phyloP scores from a whole-genome alignment of 2,797 vertebrate genomes.

The Setipinna tenuifilis region DNA sequence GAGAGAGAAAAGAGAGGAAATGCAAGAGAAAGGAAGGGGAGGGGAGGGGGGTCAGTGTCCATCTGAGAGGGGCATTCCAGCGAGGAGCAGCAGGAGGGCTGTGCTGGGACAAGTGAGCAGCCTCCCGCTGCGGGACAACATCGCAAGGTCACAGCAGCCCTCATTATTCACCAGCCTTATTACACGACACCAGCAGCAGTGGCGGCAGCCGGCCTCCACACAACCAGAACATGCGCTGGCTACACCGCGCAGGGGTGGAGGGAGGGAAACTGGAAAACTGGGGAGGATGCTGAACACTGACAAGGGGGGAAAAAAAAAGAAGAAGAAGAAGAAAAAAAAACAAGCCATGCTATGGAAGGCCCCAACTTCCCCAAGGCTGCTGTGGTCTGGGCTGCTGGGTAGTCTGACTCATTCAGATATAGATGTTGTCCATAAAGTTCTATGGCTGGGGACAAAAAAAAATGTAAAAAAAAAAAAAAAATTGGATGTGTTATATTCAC shows the following conservation, averaged over 20 bases:
- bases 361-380: background rate
- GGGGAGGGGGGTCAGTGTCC: constrained; percentile 39
- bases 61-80: constrained; percentile 9
- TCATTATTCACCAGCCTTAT: constrained; percentile 13
- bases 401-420: constrained; percentile 21
- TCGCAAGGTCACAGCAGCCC: constrained; percentile 31
- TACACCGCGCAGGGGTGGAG: background rate
- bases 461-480: constrained; percentile 12
- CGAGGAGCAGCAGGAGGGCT: constrained; percentile 49
- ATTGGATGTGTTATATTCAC: background rate
- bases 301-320: background rate
- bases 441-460: background rate
- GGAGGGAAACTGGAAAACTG: background rate
- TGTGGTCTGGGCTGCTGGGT: constrained; percentile 5
- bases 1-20: too few relatives aligned
- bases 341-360: background rate
- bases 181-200: background rate
- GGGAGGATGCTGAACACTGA: background rate
- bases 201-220: background rate
- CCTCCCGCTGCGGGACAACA: constrained; percentile 36
- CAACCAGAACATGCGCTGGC: background rate
- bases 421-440: constrained; percentile 2
- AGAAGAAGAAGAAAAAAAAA: background rate
- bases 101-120: constrained; percentile 45
- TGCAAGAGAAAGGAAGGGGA: constrained; percentile 32